A percentile compares a stretch with the other conserved stretches of the same genome.
phyloP scores from a whole-genome alignment of 2,797 vertebrate genomes.

The Poecile montanus region DNA sequence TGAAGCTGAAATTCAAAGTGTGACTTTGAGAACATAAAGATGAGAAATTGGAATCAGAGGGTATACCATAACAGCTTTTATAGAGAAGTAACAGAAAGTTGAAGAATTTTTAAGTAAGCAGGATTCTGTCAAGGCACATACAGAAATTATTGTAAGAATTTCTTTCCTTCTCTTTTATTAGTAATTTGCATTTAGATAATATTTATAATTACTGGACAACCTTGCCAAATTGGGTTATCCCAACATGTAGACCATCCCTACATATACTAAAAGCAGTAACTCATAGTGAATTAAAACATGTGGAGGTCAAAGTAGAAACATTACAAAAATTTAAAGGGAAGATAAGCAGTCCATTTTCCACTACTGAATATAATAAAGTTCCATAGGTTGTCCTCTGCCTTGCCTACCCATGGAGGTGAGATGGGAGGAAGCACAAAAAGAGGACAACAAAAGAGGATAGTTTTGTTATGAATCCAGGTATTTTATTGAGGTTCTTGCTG shows the following conservation, averaged over 20 bases:
- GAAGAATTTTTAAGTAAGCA: not conserved
- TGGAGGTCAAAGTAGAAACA: not conserved
- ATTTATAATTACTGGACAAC: not conserved
- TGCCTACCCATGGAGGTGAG: not conserved
- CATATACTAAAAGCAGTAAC: not conserved
- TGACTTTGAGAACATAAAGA: slow-evolving; percentile 18
- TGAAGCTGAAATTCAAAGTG: slow-evolving; percentile 43
- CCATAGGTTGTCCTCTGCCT: not conserved
- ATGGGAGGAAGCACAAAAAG: not conserved
- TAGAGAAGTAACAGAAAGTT: not conserved
- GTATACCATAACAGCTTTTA: not conserved
- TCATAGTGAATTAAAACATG: not conserved
- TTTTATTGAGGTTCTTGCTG: not conserved
- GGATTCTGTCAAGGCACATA: not conserved
- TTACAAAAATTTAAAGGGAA: not conserved
- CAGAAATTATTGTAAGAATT: not conserved
- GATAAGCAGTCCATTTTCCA: not conserved
- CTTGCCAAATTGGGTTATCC: not conserved
- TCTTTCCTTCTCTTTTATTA: not conserved
- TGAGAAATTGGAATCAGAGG: not conserved
- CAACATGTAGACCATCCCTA: not conserved
- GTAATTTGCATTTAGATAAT: not conserved
- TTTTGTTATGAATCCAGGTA: not conserved
- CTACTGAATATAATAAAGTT: not conserved
- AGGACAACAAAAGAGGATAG: not conserved